Percentiles rank a stretch among this genome's conserved stretches.
Conservation (phyloP, 2,888 invertebrate genomes). For the Chydorus sphaericus region DNA sequence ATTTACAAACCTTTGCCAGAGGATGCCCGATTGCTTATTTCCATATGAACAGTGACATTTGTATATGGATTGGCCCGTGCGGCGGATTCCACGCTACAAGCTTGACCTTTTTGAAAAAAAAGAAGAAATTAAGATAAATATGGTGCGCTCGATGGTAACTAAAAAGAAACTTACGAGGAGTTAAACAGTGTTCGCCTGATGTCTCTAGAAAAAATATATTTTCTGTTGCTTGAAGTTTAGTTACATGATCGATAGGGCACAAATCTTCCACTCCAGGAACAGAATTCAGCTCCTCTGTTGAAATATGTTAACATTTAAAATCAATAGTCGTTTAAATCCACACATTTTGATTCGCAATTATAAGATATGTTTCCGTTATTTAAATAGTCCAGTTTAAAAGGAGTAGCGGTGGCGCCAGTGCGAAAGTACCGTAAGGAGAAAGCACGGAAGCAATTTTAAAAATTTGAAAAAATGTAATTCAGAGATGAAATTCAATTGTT, state of each 20-base stretch:
- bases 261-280: neutral
- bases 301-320: no score
- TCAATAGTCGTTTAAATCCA: no score
- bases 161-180: no score
- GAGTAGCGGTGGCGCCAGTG: neutral
- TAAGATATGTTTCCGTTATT: neutral
- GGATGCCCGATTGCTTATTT: neutral
- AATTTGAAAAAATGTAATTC: neutral
- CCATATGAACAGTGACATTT: neutral
- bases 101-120: no score
- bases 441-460: neutral
- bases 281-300: neutral
- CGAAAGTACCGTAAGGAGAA: neutral
- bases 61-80: neutral
- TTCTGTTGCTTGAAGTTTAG: neutral
- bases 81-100: constrained; percentile 4
- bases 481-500: no score
- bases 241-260: neutral
- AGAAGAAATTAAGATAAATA: neutral
- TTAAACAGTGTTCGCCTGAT: neutral
- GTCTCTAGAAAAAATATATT: neutral
- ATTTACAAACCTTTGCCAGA: neutral
- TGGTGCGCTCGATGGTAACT: neutral
- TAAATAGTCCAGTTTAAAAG: neutral
- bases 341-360: neutral